A percentile compares a stretch with the other conserved stretches of the same genome.
phyloP scores from a whole-genome alignment of 2,113 vertebrate genomes.

The Peromyscus maniculatus region DNA sequence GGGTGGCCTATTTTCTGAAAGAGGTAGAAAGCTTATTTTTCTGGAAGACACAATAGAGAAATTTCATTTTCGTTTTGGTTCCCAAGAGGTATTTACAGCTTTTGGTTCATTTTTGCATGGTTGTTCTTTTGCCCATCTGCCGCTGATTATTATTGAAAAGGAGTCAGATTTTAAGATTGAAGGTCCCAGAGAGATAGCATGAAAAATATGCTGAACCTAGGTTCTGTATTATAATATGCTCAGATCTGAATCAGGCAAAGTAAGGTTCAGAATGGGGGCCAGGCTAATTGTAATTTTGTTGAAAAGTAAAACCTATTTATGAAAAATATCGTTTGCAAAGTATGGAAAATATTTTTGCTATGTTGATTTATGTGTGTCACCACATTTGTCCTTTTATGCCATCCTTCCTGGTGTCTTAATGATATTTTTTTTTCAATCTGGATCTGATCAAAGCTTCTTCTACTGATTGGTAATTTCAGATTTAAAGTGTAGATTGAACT shows the following conservation, averaged over 20 bases:
- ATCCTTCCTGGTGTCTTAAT: conserved; percentile 24
- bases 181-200: background rate
- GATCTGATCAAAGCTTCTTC: conserved; percentile 43
- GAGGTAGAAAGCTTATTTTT: background rate
- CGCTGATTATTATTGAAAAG: background rate
- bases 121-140: background rate
- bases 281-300: conserved; percentile 14
- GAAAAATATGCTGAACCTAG: background rate
- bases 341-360: conserved; percentile 1
- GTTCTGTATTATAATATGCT: background rate
- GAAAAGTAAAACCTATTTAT: background rate
- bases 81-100: background rate
- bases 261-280: background rate
- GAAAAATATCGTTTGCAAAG: conserved; percentile 33
- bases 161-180: background rate
- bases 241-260: background rate
- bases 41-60: background rate
- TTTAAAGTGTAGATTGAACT: conserved; percentile 52
- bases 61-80: background rate
- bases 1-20: background rate
- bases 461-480: conserved; percentile 38
- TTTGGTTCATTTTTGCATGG: background rate
- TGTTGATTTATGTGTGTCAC: conserved; percentile 6
- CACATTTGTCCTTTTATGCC: background rate
- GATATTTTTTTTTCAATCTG: background rate